A percentile compares a stretch with the other conserved stretches of the same genome.
phyloP scores from a whole-genome alignment of 2,113 vertebrate species.

The Meles meles region DNA sequence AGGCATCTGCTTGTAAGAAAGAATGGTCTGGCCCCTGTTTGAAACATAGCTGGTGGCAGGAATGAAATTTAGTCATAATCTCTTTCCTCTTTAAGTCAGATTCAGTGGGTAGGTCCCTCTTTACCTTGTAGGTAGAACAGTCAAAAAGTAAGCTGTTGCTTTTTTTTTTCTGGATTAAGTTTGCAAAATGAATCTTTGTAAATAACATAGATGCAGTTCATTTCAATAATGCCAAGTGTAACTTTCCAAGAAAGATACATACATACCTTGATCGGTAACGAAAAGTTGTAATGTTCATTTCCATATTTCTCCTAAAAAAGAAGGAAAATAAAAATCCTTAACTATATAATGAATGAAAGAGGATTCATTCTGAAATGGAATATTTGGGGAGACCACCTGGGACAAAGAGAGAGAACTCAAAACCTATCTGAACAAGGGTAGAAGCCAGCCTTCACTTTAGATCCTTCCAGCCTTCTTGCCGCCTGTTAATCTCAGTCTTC shows the following conservation, averaged over 20 bases:
- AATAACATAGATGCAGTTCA: background rate
- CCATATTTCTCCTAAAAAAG: background rate
- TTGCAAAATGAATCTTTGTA: background rate
- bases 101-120: background rate
- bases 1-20: background rate
- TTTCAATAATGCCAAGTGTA: background rate
- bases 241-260: background rate
- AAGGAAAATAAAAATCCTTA: background rate
- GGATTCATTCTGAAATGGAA: background rate
- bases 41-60: background rate
- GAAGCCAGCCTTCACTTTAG: too few species aligned
- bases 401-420: background rate
- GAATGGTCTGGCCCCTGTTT: background rate
- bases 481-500: background rate
- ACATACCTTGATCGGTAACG: background rate
- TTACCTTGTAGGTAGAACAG: background rate
- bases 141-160: background rate
- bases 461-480: background rate
- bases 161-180: background rate
- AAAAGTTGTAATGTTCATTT: background rate
- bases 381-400: background rate
- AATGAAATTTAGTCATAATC: background rate
- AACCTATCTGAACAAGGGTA: background rate
- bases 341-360: background rate
- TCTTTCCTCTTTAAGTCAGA: background rate